Percentiles rank a stretch among this genome's conserved stretches.
Evolutionary conservation across 2,797 vertebrate species (phyloP).

Genomic region (Halcyon leucocephala): DNA sequence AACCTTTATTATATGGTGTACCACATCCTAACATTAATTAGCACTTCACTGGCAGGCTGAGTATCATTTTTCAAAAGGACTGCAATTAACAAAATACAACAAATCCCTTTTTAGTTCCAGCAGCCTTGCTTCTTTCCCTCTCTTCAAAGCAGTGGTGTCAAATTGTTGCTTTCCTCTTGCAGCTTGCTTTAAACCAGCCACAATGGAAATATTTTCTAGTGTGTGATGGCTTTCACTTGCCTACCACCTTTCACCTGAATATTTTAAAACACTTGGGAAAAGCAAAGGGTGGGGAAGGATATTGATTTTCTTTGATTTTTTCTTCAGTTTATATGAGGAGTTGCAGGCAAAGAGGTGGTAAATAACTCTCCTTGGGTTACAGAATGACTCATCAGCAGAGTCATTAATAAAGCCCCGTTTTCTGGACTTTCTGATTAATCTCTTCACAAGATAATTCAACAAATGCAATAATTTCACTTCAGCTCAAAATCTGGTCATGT

Average conservation of each 20-base stretch:
- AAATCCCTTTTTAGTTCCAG: not conserved
- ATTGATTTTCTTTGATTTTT: conserved; percentile 25
- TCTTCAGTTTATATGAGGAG: not conserved
- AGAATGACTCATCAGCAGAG: not conserved
- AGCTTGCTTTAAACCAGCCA: not conserved
- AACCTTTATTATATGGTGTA: conserved; percentile 41
- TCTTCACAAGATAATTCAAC: not conserved
- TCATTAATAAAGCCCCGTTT: not conserved
- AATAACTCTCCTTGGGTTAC: not conserved
- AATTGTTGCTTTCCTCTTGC: not conserved
- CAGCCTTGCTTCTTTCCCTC: not conserved
- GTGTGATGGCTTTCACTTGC: rapidly evolving
- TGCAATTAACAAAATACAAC: conserved; percentile 53
- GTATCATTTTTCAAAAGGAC: conserved; percentile 50
- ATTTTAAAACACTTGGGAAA: conserved; percentile 7
- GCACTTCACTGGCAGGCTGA: conserved; percentile 7
- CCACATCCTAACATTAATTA: conserved; percentile 66
- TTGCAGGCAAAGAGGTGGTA: not conserved
- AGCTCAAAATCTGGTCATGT: not conserved
- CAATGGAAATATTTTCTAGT: not conserved
- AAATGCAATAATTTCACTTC: not conserved
- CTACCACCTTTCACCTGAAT: not conserved
- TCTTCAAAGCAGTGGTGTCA: conserved; percentile 22
- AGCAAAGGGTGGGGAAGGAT: not conserved
- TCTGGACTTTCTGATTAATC: not conserved